Evolutionary conservation across 2,888 invertebrate genomes (phyloP), one percentile per base, ranked within the genome.

Genomic region (Nomada fucata): DNA sequence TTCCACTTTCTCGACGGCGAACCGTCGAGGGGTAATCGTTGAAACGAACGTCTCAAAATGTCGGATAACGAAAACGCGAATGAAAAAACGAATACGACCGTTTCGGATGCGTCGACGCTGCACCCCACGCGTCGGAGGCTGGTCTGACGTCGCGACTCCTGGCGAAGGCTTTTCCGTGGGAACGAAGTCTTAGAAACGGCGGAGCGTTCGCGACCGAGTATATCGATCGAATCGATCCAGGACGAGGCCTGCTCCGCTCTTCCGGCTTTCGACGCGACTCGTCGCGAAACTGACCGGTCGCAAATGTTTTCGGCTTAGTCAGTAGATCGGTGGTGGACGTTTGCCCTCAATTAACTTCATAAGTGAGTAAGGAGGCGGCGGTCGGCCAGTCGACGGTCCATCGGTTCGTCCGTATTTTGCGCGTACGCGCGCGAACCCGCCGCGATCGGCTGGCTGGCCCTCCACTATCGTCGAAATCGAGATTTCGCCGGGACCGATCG

Each of bases 301-400:
- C 70, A 18, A 80, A 93, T 93, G 93, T 93, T 93, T 93, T 93
- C 88, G 84, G 91, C 85, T 87, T 88, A 91, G 93, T 88, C 92
- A 93, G 92, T 93, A 93, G 85, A 82, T 71, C 83, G 87, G 89
- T 87, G 86, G 91, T 91, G 91, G 92, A 93, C 93, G 93, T 93
- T 93, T 93, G 93, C 93, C 93, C 93, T 93, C 93, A 93, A 93
- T 93, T 93, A 93, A 93, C 93, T 93, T 92, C 88, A 93, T 93
- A 93, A 93, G 93, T 93, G 92, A 93, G 93, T 93, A 93, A 93
- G 93, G 91, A 93, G 93, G 93, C 93, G 93, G 93, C 93, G 93
- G 93, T 91, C 92, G 91, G 90, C 89, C 90, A 90, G 86, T 88
- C 89, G 91, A 90, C 87, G 87, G 87, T 87, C 89, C 87, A 88